Conservation (phyloP, 2,797 vertebrate genomes). For the Leucoraja ocellata region DNA sequence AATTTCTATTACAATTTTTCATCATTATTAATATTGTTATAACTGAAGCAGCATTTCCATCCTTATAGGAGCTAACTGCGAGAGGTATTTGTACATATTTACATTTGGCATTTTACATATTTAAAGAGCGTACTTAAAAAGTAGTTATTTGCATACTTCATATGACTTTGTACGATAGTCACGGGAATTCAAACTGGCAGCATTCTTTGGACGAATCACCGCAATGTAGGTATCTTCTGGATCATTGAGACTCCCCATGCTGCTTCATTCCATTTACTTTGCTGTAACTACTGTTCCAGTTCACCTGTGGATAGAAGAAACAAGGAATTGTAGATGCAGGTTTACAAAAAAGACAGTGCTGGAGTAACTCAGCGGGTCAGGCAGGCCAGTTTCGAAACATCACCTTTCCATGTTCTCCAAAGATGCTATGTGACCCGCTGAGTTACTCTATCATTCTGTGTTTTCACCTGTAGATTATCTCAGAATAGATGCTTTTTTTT, state of each 20-base stretch:
- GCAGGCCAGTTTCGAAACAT: no score
- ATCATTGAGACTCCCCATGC: conserved; percentile 86
- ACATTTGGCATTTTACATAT: not conserved
- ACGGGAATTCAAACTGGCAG: conserved; percentile 87
- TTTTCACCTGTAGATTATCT: no score
- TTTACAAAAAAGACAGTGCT: no score
- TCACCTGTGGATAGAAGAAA: conserved; percentile 17
- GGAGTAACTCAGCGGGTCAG: no score
- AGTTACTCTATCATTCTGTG: no score
- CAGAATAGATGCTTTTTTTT: not conserved
- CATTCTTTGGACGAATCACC: conserved; percentile 91
- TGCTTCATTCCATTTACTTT: conserved; percentile 39
- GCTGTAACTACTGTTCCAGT: not conserved
- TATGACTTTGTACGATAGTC: conserved; percentile 94
- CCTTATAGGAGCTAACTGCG: not conserved
- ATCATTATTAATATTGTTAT: not conserved
- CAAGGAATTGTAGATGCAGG: no score
- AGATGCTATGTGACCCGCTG: no score
- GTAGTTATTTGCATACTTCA: conserved; percentile 67
- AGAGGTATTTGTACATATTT: not conserved
- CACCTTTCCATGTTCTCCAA: no score
- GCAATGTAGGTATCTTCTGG: conserved; percentile 84
- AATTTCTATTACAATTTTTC: not conserved
- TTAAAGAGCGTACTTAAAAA: not conserved
- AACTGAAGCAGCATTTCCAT: not conserved